phyloP scores from a whole-genome alignment of 2,797 vertebrate species.

The Antennarius maculatus region DNA sequence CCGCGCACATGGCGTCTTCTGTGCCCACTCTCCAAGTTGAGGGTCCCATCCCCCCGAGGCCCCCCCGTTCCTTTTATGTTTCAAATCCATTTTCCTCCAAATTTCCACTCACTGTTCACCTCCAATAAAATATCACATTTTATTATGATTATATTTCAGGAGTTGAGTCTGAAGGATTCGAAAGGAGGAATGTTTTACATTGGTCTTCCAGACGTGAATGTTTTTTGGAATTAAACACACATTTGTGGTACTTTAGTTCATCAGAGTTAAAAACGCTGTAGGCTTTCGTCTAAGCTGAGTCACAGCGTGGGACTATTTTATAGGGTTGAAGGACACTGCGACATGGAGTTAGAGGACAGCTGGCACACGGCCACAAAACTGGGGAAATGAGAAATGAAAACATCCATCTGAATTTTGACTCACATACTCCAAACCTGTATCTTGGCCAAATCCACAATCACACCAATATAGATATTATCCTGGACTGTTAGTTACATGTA shows the following conservation, averaged over 20 bases:
- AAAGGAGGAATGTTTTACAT: conserved; percentile 24
- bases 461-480: conserved; percentile 13
- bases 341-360: conserved; percentile 64
- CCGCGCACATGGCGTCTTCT: conserved; percentile 80
- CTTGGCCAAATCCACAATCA: not conserved
- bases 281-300: conserved; percentile 61
- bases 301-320: conserved; percentile 52
- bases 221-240: conserved; percentile 25
- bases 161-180: conserved; percentile 20
- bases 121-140: conserved; percentile 41
- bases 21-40: conserved; percentile 76
- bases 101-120: conserved; percentile 48
- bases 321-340: conserved; percentile 74
- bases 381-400: conserved; percentile 50
- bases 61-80: conserved; percentile 48
- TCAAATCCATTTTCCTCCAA: conserved; percentile 61
- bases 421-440: conserved; percentile 20
- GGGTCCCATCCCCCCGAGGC: not conserved
- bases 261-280: conserved; percentile 24
- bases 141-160: conserved; percentile 38
- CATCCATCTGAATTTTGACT: conserved; percentile 42
- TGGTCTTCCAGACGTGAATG: conserved; percentile 13
- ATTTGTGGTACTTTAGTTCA: conserved; percentile 23
- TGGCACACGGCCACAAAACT: conserved; percentile 55
- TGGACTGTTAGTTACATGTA: not conserved